A percentile compares a stretch with the other conserved stretches of the same genome.
These are phyloP conservation scores for Rallus crepitans DNA, from an alignment of 2,797 vertebrate species.

Conservation along the genomic window DNA sequence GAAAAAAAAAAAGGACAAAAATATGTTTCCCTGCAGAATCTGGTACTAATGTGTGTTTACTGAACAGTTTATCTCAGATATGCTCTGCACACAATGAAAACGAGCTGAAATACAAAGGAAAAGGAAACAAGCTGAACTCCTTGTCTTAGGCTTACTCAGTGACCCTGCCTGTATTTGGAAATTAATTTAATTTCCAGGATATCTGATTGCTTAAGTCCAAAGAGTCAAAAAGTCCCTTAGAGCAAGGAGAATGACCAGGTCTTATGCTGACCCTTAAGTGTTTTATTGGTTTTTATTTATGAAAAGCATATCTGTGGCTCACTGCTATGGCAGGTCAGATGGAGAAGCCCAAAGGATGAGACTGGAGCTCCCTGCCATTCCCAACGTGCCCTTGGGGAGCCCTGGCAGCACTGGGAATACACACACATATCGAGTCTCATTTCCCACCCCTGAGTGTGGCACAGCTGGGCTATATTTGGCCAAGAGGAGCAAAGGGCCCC, in stretches of 20 bases:
- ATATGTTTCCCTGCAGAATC: conserved; percentile 16
- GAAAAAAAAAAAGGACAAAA: not conserved
- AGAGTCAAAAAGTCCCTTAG: not conserved
- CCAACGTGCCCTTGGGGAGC: not conserved
- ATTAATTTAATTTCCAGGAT: not conserved
- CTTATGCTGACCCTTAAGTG: not conserved
- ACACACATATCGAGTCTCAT: accelerated
- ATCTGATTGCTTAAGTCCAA: not conserved
- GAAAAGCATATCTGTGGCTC: not conserved
- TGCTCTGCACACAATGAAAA: not conserved
- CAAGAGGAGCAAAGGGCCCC: not conserved
- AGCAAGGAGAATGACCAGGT: not conserved
- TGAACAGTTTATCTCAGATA: not conserved
- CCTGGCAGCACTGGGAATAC: not conserved
- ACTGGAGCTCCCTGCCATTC: not conserved
- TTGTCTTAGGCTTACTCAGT: not conserved
- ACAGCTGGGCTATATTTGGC: not conserved
- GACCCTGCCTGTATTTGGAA: not conserved
- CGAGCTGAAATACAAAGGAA: not conserved
- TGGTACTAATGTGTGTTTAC: not conserved
- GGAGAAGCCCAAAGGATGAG: not conserved
- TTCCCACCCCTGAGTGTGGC: not conserved
- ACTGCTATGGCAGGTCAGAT: accelerated
- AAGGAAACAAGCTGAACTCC: conserved; percentile 26
- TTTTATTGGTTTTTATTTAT: not conserved